Conservation (phyloP, 1,140 invertebrate genomes). For the Phenacoccus solenopsis region DNA sequence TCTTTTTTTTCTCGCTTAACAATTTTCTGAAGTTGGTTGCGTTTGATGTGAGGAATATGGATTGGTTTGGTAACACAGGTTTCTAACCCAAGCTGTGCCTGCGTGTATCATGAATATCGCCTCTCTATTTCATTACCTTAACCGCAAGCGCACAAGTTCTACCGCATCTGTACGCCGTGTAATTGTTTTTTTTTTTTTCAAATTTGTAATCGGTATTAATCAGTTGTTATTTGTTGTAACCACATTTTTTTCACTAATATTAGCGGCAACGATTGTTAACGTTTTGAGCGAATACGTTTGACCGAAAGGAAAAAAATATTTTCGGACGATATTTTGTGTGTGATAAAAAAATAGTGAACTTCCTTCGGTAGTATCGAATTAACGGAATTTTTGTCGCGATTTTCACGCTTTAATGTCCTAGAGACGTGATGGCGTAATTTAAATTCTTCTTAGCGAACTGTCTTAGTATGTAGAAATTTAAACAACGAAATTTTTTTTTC, state of each 20-base stretch:
- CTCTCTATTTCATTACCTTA: conserved; percentile 9
- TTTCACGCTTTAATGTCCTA: neutral
- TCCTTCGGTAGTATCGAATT: neutral
- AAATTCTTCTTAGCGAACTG: neutral
- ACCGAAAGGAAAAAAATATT: too few species aligned
- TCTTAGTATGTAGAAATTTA: neutral
- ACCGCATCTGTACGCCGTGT: neutral
- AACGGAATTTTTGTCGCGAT: neutral
- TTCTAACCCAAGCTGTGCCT: conserved; percentile 6
- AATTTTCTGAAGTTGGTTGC: conserved; percentile 13
- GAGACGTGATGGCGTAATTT: neutral
- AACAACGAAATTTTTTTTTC: neutral
- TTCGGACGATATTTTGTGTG: neutral
- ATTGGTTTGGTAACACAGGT: conserved; percentile 10
- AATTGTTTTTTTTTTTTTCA: too few species aligned
- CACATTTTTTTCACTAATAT: neutral
- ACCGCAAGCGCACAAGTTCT: neutral
- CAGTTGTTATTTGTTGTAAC: neutral
- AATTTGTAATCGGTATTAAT: conserved; percentile 3
- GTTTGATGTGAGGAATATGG: conserved; percentile 13
- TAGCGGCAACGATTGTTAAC: neutral
- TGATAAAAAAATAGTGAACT: neutral
- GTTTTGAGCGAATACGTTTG: neutral
- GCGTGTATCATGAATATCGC: conserved; percentile 8
- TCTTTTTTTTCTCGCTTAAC: conserved; percentile 13